A percentile compares a stretch with the other conserved stretches of the same genome.
Conservation (phyloP, 2,113 vertebrate species). For the Corvus moneduloides region DNA sequence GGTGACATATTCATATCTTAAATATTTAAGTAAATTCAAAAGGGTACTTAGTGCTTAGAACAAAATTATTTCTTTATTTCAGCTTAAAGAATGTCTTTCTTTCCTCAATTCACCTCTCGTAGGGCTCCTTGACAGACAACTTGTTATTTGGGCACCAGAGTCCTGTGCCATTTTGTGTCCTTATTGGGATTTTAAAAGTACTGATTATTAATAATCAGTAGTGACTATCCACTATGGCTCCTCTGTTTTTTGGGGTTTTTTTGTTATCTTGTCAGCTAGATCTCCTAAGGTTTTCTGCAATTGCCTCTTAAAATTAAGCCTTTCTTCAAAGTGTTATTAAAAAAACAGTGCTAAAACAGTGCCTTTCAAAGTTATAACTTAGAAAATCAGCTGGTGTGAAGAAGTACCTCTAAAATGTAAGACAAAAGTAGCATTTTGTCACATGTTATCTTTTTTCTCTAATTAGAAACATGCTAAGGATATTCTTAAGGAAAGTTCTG, state of each 20-base stretch:
- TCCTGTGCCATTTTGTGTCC: neutral
- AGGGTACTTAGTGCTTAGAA: neutral
- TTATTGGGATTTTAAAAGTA: neutral
- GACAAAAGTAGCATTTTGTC: neutral
- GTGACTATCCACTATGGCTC: neutral
- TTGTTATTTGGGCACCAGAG: neutral
- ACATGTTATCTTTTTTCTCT: neutral
- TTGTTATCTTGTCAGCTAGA: neutral
- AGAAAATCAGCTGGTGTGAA: neutral
- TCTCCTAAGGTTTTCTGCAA: neutral
- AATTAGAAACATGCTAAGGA: slow-evolving; percentile 53
- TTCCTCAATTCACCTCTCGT: neutral
- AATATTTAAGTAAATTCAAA: neutral
- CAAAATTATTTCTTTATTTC: neutral
- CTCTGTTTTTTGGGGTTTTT: neutral
- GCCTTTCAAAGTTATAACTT: neutral
- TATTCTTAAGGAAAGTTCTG: slow-evolving; percentile 23
- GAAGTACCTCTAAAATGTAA: neutral
- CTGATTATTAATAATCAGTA: neutral
- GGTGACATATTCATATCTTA: neutral
- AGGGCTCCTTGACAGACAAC: neutral
- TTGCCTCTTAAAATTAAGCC: neutral
- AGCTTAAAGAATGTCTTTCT: neutral
- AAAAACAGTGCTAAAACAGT: neutral
- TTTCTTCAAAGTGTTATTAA: neutral